Percentiles rank a stretch among this genome's conserved stretches.
phyloP scores from a whole-genome alignment of 2,888 invertebrate species.

The Dryobotodes eremita region DNA sequence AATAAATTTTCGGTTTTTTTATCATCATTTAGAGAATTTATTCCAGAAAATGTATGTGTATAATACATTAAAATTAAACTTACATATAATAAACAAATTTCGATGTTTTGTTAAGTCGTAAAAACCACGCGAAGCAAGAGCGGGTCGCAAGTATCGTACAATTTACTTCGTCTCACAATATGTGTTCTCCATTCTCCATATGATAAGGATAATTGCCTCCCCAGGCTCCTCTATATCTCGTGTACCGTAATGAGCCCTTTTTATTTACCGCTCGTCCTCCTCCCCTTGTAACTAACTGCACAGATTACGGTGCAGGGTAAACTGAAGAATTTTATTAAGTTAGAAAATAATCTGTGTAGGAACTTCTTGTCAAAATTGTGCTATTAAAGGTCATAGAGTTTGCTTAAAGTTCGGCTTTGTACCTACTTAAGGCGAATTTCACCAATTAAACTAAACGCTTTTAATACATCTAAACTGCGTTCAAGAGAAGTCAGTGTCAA shows the following conservation, averaged over 20 bases:
- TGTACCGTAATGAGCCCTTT: conserved; percentile 70
- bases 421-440: neutral
- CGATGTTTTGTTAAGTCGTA: neutral
- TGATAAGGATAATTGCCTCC: conserved; percentile 72
- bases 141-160: neutral
- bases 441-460: no score
- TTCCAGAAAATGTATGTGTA: neutral
- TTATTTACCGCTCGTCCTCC: conserved; percentile 39
- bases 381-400: neutral
- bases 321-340: conserved; percentile 12
- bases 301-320: conserved; percentile 19
- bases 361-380: neutral
- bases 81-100: no score
- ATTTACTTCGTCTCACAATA: conserved; percentile 40
- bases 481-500: no score
- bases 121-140: neutral
- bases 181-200: conserved; percentile 53
- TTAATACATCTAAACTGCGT: no score
- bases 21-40: neutral
- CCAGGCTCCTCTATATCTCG: conserved; percentile 64
- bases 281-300: conserved; percentile 35
- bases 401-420: neutral
- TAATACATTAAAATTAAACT: no score
- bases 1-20: neutral
- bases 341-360: neutral